Conservation (phyloP, 1,140 invertebrate genomes). For the Triops longicaudatus region DNA sequence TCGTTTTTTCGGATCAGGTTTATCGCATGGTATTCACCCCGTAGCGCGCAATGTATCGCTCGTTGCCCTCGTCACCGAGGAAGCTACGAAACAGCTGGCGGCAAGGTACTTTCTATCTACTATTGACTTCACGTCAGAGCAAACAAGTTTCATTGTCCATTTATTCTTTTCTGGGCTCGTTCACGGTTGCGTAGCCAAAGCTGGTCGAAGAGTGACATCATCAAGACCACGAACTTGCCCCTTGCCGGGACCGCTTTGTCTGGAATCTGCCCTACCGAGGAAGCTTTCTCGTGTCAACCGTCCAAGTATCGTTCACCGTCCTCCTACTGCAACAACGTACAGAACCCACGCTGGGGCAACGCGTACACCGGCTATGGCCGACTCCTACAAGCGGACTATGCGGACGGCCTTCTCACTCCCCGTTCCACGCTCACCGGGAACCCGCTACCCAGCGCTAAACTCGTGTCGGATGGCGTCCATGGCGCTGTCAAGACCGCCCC, state of each 20-base stretch:
- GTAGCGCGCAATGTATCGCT: slow-evolving; percentile 43
- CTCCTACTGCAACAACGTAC: slow-evolving; percentile 53
- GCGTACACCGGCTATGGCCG: slow-evolving; percentile 44
- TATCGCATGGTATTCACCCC: slow-evolving; percentile 40
- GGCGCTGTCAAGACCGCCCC: slow-evolving; percentile 28
- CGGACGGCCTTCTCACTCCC: slow-evolving; percentile 34
- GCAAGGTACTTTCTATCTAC: slow-evolving; percentile 39
- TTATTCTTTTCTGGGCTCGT: neutral
- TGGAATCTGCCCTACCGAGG: slow-evolving; percentile 40
- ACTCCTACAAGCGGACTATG: slow-evolving; percentile 38
- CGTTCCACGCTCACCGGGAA: slow-evolving; percentile 34
- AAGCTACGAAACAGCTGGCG: slow-evolving; percentile 44
- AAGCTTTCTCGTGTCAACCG: slow-evolving; percentile 43
- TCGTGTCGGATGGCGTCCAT: slow-evolving; percentile 50
- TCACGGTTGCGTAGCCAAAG: slow-evolving; percentile 37
- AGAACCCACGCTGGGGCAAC: slow-evolving; percentile 46
- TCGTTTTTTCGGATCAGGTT: slow-evolving; percentile 16
- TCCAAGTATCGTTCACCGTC: slow-evolving; percentile 34
- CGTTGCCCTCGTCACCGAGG: slow-evolving; percentile 46
- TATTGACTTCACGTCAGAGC: neutral
- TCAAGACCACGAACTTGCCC: slow-evolving; percentile 42
- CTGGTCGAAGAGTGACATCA: slow-evolving; percentile 42
- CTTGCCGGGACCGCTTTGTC: slow-evolving; percentile 40
- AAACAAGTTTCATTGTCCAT: neutral
- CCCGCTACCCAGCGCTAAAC: slow-evolving; percentile 54